Conservation (phyloP, 2,113 vertebrate genomes). For the Nothobranchius furzeri region DNA sequence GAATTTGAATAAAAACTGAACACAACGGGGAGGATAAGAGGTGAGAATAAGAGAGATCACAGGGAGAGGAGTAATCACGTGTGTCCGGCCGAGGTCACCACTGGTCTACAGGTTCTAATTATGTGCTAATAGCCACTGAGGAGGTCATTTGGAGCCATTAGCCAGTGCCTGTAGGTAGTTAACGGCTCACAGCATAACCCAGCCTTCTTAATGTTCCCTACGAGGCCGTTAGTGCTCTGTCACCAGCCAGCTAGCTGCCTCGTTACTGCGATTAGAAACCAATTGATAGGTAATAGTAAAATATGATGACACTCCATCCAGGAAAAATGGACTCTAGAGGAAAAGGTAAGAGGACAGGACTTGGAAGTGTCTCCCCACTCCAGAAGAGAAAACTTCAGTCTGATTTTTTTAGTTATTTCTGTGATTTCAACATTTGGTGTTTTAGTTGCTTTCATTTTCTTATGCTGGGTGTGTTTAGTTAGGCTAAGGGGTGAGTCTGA, state of each 20-base stretch:
- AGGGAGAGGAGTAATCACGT: constrained; percentile 71
- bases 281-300: constrained; percentile 88
- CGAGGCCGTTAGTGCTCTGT: constrained; percentile 84
- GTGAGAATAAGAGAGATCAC: constrained; percentile 38
- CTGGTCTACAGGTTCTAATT: constrained; percentile 87
- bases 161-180: constrained; percentile 85
- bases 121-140: constrained; percentile 87
- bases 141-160: constrained; percentile 87
- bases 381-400: background rate
- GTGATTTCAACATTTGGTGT: no score
- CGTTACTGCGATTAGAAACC: constrained; percentile 85
- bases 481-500: no score
- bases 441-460: no score
- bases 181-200: constrained; percentile 86
- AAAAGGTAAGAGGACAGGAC: constrained; percentile 58
- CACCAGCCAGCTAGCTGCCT: constrained; percentile 82
- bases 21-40: constrained; percentile 11
- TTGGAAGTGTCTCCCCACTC: background rate
- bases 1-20: constrained; percentile 11
- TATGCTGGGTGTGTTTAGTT: no score
- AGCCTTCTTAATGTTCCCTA: constrained; percentile 85
- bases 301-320: constrained; percentile 80
- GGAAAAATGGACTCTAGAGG: constrained; percentile 77
- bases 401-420: no score
- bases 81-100: constrained; percentile 82